Evolutionary conservation across 2,888 invertebrate species (phyloP).

Genomic region (Timema podura): DNA sequence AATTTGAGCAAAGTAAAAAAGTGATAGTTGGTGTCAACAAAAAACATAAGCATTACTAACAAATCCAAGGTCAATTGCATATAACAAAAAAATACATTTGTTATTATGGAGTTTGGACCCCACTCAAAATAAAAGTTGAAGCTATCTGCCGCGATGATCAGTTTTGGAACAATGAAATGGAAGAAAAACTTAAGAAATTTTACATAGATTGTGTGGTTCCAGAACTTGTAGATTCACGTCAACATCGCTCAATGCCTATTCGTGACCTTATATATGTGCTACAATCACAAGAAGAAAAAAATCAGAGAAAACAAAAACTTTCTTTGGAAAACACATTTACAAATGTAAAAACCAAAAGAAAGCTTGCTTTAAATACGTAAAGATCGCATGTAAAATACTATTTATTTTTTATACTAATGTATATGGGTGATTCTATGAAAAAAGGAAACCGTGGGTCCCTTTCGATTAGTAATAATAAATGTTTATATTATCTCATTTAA

Average conservation of each 20-base stretch:
- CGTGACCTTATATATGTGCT: slow-evolving; percentile 10
- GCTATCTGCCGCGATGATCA: slow-evolving; percentile 17
- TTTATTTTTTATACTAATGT: too few relatives aligned
- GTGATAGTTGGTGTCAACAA: slow-evolving; percentile 5
- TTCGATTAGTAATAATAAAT: too few relatives aligned
- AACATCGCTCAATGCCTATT: slow-evolving; percentile 15
- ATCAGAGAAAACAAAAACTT: neutral
- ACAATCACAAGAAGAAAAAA: neutral
- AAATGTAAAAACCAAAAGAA: too few relatives aligned
- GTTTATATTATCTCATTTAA: too few relatives aligned
- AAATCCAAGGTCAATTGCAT: slow-evolving; percentile 23
- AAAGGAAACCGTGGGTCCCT: too few relatives aligned
- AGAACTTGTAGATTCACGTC: slow-evolving; percentile 18
- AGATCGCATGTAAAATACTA: too few relatives aligned
- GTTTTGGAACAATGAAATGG: slow-evolving; percentile 19
- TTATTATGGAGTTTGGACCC: slow-evolving; percentile 21
- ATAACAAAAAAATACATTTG: slow-evolving; percentile 15
- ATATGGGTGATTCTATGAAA: too few relatives aligned
- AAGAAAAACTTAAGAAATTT: slow-evolving; percentile 18
- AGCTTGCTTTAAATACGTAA: too few relatives aligned
- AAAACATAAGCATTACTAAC: slow-evolving; percentile 18
- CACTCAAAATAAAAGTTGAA: slow-evolving; percentile 19
- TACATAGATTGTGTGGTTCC: slow-evolving; percentile 11
- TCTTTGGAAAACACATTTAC: too few relatives aligned
- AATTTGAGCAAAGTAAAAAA: slow-evolving; percentile 14